Evolutionary conservation across 2,888 invertebrate genomes (phyloP), one percentile per base, ranked within the genome.

Genomic region (Ormyrus pomaceus): DNA sequence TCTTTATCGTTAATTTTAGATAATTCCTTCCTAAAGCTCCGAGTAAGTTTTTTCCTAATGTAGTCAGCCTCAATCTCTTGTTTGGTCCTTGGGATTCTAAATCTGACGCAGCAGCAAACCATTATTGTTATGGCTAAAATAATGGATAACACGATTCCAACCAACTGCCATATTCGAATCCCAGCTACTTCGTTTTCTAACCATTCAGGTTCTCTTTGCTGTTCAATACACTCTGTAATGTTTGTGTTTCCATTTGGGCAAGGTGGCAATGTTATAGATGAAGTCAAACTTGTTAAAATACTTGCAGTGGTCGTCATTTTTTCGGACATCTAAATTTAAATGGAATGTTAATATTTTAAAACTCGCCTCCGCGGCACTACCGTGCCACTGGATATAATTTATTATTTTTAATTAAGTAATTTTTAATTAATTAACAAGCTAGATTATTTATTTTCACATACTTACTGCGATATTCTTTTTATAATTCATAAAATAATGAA

Each of bases 41-140:
- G 93, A 0, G 97, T 95, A 68, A 98, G 94, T 90, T 94, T 95
- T 86, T 96, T 95, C 34, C 98, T 93, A 86, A 96, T 95, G 91
- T 96, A 97, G 91, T 98, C 97, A 0, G 97, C 97, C 89, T 98
- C 97, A 83, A 98, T 98, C 91, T 98, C 97, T 91, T 98, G 97
- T 89, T 98, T 98, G 0, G 98, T 98, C 74, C 98, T 93, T 0
- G 98, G 98, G 84, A 98, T 96, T 56, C 98, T 95, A 91, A 97
- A 96, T 84, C 96, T 95, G 86, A 97, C 94, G 88, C 97, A 97
- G 89, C 98, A 98, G 89, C 98, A 98, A 74, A 97, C 91, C 87
- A 97, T 94, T 83, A 98, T 94, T 6, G 84, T 84, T 48, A 90
- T 84, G 4, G 86, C 86, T 55, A 90, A 83, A 53, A 90, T 64